Conservation (phyloP, 2,888 invertebrate species). For the Phasia obesa region DNA sequence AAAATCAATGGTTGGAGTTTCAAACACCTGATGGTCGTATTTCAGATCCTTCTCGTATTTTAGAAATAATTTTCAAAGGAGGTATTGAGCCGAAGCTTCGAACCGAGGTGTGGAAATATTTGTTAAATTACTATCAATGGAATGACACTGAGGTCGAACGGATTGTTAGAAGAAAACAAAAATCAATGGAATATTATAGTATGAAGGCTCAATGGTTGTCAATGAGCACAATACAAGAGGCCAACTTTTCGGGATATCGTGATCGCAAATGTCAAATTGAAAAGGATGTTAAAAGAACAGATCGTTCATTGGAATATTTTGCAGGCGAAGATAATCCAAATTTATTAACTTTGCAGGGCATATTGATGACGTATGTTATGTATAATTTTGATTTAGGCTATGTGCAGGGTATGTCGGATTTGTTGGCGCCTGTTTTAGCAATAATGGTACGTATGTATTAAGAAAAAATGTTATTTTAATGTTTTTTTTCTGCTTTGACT, state of each 20-base stretch:
- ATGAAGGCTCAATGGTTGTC: constrained; percentile 99
- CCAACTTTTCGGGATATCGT: constrained; percentile 92
- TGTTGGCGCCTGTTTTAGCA: constrained; percentile 94
- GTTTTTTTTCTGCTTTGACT: no score
- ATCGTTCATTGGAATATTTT: constrained; percentile 94
- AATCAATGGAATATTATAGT: constrained; percentile 93
- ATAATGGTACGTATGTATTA: constrained; percentile 82
- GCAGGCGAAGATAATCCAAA: constrained; percentile 97
- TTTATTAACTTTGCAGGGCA: constrained; percentile 91
- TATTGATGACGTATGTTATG: constrained; percentile 99
- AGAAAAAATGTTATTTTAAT: not conserved
- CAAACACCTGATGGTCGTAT: constrained; percentile 92
- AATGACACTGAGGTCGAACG: constrained; percentile 89
- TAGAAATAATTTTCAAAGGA: constrained; percentile 95
- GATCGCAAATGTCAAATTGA: constrained; percentile 97
- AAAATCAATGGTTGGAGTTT: constrained; percentile 91
- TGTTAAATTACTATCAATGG: constrained; percentile 95
- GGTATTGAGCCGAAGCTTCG: constrained; percentile 91
- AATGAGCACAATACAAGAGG: constrained; percentile 93
- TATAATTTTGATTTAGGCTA: constrained; percentile 99
- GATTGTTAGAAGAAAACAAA: constrained; percentile 86
- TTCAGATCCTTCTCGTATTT: constrained; percentile 89
- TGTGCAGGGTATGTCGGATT: constrained; percentile 98
- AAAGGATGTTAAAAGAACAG: constrained; percentile 98
- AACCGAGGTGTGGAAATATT: constrained; percentile 96